A percentile compares a stretch with the other conserved stretches of the same genome.
Conservation (phyloP, 2,888 invertebrate species). For the Hypomecis atomaria region DNA sequence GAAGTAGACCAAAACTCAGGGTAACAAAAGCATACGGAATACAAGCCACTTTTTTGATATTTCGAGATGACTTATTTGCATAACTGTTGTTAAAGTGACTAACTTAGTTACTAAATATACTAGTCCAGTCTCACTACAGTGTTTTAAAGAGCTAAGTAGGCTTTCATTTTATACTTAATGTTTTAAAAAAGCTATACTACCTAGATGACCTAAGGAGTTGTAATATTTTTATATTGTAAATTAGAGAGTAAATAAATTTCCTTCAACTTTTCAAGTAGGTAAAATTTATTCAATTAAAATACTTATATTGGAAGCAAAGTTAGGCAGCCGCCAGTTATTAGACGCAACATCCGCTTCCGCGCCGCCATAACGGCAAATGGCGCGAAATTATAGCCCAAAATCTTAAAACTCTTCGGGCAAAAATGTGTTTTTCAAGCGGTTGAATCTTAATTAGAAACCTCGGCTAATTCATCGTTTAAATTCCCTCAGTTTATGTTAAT, state of each 20-base stretch:
- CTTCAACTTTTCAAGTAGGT: not conserved
- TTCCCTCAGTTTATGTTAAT: constrained; percentile 49
- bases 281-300: constrained; percentile 20
- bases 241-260: not conserved
- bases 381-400: constrained; percentile 57
- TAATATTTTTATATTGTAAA: too few species aligned
- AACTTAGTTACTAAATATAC: too few species aligned
- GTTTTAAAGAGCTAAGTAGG: too few species aligned
- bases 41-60: too few species aligned
- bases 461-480: constrained; percentile 52
- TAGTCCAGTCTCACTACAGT: too few species aligned
- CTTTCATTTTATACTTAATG: too few species aligned
- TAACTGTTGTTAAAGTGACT: too few species aligned
- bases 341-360: constrained; percentile 12
- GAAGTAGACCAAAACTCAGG: too few species aligned
- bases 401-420: constrained; percentile 44
- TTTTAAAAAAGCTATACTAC: too few species aligned
- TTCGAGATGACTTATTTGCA: too few species aligned
- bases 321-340: constrained; percentile 9
- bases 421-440: constrained; percentile 43
- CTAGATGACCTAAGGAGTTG: too few species aligned
- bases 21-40: too few species aligned
- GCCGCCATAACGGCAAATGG: constrained; percentile 30
- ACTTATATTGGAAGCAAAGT: constrained; percentile 20
- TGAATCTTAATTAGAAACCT: constrained; percentile 49